Evolutionary conservation across 2,888 invertebrate species (phyloP).

Genomic region (Himalopsyche kuldschensis): DNA sequence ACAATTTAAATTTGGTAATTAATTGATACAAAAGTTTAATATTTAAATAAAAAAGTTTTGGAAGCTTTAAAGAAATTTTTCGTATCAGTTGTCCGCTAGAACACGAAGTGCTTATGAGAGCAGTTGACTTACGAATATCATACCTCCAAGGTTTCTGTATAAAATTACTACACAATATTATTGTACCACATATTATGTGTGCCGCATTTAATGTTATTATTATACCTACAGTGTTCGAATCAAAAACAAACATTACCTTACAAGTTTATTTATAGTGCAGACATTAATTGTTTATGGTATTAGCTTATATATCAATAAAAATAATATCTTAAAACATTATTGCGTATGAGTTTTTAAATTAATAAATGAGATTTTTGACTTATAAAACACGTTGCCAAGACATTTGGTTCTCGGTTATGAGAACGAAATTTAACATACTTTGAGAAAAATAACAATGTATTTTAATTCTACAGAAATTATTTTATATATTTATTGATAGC

Average conservation of each 20-base stretch:
- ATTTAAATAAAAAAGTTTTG: background rate
- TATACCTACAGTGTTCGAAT: background rate
- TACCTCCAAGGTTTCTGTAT: slow-evolving; percentile 12
- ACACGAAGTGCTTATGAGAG: background rate
- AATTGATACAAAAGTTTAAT: background rate
- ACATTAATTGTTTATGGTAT: background rate
- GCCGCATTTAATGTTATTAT: background rate
- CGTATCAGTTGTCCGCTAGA: background rate
- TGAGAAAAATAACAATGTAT: too few species aligned
- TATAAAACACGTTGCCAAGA: too few species aligned
- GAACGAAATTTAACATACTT: too few species aligned
- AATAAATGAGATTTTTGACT: too few species aligned
- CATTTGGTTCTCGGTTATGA: too few species aligned
- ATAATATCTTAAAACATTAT: too few species aligned
- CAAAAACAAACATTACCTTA: background rate
- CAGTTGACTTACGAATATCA: background rate
- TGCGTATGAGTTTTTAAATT: too few species aligned
- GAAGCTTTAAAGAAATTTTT: slow-evolving; percentile 4
- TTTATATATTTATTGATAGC: too few species aligned
- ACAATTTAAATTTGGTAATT: too few species aligned
- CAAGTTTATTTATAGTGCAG: background rate
- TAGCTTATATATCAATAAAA: background rate
- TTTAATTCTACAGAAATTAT: too few species aligned
- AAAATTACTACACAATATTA: slow-evolving; percentile 4
- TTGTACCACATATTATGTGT: background rate